Base-by-base conservation (phyloP, 23 tunicate species). In the Phallusia fumigata region DNA sequence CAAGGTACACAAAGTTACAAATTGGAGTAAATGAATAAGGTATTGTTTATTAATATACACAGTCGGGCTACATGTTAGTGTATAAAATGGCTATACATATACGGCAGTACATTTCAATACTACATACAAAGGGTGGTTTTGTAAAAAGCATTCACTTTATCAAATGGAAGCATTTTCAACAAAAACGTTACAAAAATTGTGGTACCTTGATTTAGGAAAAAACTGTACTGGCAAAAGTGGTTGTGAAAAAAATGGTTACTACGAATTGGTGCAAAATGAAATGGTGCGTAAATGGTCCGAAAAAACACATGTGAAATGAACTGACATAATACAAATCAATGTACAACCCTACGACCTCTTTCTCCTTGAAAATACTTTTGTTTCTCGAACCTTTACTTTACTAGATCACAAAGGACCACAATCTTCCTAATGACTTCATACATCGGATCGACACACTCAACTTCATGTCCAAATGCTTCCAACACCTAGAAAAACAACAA, bases 341-440 rank as follows among this genome's bases (percentile, higher is more conserved):
- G 26, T 58, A 21, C 69, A 58, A 58, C 28, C 28, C 26, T 21
- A 58, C 8, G 26, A 5, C 8, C 11, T 58, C 69, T 3, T 21
- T 58, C 69, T 58, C 16, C 26, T 6, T 24, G 8, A 40, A 21
- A 22, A 6, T 11, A 11, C 28, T 58, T n/a, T n/a, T 58, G 13
- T 6, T 58, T 24, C 69, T 58, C 16, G 15, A 22, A 6, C 16
- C 35, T 74, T 74, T 74, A 74, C 30, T 77, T 77, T 11, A 77
- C 81, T 3, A 40, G 45, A 75, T 84, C 87, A 36, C 87, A 84
- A 13, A 80, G 76, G 35, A 84, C 87, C 33, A 84, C 81, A 36
- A 84, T 64, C 40, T 52, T 52, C 53, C 76, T 35, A 2, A 84
- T 45, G 52, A 84, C 19, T 31, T 84, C 81, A 36, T 84, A 53